Evolutionary conservation across 2,113 vertebrate species (phyloP).

Genomic region (Struthio camelus): DNA sequence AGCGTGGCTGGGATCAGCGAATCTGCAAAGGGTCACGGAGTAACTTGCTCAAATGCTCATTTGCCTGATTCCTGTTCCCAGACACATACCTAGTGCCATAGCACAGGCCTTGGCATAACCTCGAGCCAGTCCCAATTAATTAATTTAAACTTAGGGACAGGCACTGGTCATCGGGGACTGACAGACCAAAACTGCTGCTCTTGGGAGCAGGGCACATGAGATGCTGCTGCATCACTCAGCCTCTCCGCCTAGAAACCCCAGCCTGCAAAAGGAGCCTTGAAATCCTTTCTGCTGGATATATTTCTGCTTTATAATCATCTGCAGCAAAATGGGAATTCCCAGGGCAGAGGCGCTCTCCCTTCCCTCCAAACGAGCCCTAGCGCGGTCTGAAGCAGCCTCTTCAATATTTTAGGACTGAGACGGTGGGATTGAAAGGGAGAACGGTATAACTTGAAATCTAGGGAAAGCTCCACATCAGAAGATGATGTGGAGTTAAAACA

Average conservation of each 20-base stretch:
- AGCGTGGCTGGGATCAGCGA: fast-evolving
- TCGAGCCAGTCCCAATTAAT: not conserved
- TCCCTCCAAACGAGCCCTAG: not conserved
- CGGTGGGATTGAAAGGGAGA: not conserved
- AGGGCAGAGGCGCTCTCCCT: fast-evolving
- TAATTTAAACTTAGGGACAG: not conserved
- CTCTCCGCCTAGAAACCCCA: not conserved
- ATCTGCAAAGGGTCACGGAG: not conserved
- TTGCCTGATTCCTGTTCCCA: not conserved
- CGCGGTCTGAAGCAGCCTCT: not conserved
- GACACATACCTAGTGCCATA: not conserved
- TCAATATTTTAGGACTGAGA: not conserved
- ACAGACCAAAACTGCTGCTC: not conserved
- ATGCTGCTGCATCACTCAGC: not conserved
- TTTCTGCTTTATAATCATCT: not conserved
- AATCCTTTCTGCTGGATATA: fast-evolving
- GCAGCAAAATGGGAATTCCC: not conserved
- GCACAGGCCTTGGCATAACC: not conserved
- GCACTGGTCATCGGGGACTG: not conserved
- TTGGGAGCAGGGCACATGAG: not conserved
- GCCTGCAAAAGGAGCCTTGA: not conserved
- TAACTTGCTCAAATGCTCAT: not conserved
- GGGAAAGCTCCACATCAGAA: not conserved
- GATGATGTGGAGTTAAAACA: not conserved
- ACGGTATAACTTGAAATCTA: not conserved